Conservation (phyloP, 2,888 invertebrate species). For the Tenthredo mesomela region DNA sequence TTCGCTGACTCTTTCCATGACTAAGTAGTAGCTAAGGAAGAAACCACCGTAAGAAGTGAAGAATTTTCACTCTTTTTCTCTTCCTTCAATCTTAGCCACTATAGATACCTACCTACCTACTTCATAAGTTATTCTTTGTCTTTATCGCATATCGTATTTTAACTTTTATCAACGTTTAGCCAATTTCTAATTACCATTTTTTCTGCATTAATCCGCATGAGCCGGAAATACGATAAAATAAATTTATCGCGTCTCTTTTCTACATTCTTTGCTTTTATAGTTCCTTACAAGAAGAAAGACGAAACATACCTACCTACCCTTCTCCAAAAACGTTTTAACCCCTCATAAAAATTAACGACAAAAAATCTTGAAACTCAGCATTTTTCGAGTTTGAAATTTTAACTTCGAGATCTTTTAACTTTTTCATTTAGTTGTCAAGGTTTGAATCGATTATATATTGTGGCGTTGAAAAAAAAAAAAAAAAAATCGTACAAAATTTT, state of each 20-base stretch:
- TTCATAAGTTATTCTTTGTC: neutral
- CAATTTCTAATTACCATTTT: constrained; percentile 10
- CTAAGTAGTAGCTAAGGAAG: constrained; percentile 5
- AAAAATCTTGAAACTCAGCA: no score
- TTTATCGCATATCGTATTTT: neutral
- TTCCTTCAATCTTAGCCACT: neutral
- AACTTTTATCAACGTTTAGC: neutral
- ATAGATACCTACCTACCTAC: no score
- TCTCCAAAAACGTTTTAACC: neutral
- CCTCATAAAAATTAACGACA: neutral
- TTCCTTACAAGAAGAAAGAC: neutral
- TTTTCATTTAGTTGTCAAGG: neutral
- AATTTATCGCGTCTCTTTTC: neutral
- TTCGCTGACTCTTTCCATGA: constrained; percentile 30
- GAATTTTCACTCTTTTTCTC: neutral
- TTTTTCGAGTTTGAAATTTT: no score
- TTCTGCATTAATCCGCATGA: neutral
- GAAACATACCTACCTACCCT: neutral
- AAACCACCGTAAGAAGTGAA: neutral
- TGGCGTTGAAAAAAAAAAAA: no score
- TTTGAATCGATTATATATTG: neutral
- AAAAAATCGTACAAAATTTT: neutral
- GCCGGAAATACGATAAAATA: neutral
- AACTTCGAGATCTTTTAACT: no score
- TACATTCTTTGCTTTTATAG: neutral